Conservation (phyloP, 2,888 invertebrate genomes). For the Chirona hameri region DNA sequence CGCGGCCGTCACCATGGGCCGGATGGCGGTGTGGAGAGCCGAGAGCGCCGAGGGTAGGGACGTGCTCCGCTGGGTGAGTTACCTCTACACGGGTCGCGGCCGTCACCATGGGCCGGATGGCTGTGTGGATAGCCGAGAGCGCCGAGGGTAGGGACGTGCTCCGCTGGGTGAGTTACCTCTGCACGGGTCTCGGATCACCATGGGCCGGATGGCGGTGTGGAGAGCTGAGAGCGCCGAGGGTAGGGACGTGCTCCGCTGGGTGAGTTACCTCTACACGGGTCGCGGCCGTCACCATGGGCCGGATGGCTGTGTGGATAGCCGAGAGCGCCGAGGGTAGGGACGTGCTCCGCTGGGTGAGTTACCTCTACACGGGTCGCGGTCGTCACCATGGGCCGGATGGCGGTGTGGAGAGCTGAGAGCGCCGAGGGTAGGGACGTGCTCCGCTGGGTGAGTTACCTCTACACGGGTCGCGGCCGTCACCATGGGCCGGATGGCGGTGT, state of each 20-base stretch:
- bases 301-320: slow-evolving; percentile 84
- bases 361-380: too few species aligned
- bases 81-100: slow-evolving; percentile 60
- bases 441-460: too few species aligned
- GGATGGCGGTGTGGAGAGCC: too few species aligned
- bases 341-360: slow-evolving; percentile 81
- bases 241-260: slow-evolving; percentile 96
- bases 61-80: too few species aligned
- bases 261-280: not conserved
- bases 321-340: slow-evolving; percentile 91
- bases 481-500: slow-evolving; percentile 95
- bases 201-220: slow-evolving; percentile 95
- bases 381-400: too few species aligned
- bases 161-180: slow-evolving; percentile 66
- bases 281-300: too few species aligned
- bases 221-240: slow-evolving; percentile 89
- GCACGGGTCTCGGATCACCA: slow-evolving; percentile 82
- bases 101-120: slow-evolving; percentile 93
- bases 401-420: too few species aligned
- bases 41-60: too few species aligned
- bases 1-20: too few species aligned
- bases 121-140: slow-evolving; percentile 90
- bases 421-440: too few species aligned
- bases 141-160: slow-evolving; percentile 93
- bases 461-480: slow-evolving; percentile 73